Base-by-base conservation (phyloP, 2,797 vertebrate genomes). In the Spea hammondii region DNA sequence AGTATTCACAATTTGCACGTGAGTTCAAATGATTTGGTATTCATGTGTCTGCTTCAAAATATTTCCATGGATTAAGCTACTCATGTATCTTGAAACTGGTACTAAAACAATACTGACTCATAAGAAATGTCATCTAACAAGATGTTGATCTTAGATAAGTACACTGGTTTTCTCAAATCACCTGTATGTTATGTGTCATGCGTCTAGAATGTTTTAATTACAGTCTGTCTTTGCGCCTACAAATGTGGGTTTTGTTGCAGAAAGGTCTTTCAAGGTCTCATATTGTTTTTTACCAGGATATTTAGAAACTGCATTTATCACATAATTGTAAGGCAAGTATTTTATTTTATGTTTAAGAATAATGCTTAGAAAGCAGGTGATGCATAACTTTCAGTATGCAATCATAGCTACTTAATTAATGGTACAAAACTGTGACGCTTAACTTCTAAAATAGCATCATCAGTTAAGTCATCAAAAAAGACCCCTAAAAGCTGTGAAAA, bases 181-280 rank as follows among this genome's bases (percentile, higher is more conserved):
- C 79, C 69, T 77, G 74, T 81, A 74, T 81, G 54, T 13, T 46
- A 57, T 73, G 79, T 81, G 79, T 81, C 79, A 81, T 13, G 72
- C 10, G 79, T 77, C 74, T 81, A 68, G 53, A 77, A 81, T 81
- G 64, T 73, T 64, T 72, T 81, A 81, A 81, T 73, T 81, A 47
- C 74, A 50, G 64, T 81, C 74, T 81, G 77, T 77, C 60, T 81
- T 72, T 77, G 77, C 32, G 47, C 62, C 49, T 10, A 64, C 53
- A 74, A 66, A 13, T 6, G 46, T 54, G 13, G 8, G 6, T 79
- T 78, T 71, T 78, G 49, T 72, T 57, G 65, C 4, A 10, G 6
- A 44, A 44, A 14, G 46, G 62, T 72, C 46, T 67, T 68, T 50
- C 46, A 77, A 62, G 54, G 54, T 60, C 54, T 9, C 10, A 13